These are phyloP conservation scores for Incurvaria masculella DNA, from an alignment of 2,888 invertebrate species.

Conservation along the genomic window DNA sequence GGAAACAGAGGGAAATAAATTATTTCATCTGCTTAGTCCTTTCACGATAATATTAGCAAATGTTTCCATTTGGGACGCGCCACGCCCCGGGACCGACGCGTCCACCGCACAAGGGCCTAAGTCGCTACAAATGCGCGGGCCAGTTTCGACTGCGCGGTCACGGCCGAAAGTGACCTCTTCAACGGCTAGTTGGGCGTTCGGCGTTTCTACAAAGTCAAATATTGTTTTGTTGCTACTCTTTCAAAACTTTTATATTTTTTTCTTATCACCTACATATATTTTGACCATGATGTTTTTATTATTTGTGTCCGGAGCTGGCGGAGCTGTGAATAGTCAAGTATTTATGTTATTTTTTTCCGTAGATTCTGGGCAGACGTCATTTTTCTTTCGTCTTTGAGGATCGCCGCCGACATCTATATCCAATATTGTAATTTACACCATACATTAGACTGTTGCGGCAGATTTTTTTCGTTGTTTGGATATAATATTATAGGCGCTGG, in stretches of 20 bases:
- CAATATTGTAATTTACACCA: not conserved
- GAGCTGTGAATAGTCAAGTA: slow-evolving; percentile 34
- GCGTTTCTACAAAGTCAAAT: not conserved
- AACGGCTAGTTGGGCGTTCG: not conserved
- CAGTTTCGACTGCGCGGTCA: not conserved
- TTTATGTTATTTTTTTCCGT: not conserved
- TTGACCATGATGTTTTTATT: slow-evolving; percentile 58
- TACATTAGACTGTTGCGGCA: not conserved
- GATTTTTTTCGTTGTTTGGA: not conserved
- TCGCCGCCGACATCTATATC: not conserved
- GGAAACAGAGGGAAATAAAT: slow-evolving; percentile 54
- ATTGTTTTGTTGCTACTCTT: slow-evolving; percentile 21
- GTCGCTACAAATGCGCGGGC: not conserved
- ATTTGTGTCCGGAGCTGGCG: slow-evolving; percentile 49
- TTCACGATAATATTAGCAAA: slow-evolving; percentile 57
- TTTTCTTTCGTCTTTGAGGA: not conserved
- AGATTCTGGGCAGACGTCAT: not conserved
- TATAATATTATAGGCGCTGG: not conserved
- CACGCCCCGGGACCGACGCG: slow-evolving; percentile 37
- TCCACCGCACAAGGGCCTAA: slow-evolving; percentile 3
- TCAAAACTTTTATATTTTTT: slow-evolving; percentile 31
- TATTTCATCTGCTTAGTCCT: slow-evolving; percentile 54
- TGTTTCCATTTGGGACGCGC: slow-evolving; percentile 53
- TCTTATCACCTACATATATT: slow-evolving; percentile 47
- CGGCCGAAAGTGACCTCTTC: not conserved